phyloP scores from a whole-genome alignment of 2,888 invertebrate species.

The Eremobia ochroleuca region DNA sequence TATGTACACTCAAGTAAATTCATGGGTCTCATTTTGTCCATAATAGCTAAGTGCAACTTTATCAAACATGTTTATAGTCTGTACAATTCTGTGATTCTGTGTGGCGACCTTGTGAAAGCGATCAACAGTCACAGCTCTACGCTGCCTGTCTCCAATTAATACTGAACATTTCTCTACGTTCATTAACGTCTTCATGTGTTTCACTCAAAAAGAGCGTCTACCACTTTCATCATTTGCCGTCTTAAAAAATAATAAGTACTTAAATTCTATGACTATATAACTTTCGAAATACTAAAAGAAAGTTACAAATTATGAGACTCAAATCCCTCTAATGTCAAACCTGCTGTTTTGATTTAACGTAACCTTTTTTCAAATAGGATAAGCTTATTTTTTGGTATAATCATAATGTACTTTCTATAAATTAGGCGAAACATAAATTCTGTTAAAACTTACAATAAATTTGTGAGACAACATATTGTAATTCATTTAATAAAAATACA shows the following conservation, averaged over 20 bases:
- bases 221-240: slow-evolving; percentile 22
- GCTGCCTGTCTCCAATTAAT: slow-evolving; percentile 43
- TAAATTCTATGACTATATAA: slow-evolving; percentile 79
- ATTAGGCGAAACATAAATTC: slow-evolving; percentile 40
- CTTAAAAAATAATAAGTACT: slow-evolving; percentile 69
- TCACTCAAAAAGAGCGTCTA: slow-evolving; percentile 76
- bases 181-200: slow-evolving; percentile 45
- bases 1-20: neutral
- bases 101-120: slow-evolving; percentile 20
- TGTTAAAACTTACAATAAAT: slow-evolving; percentile 46
- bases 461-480: slow-evolving; percentile 58
- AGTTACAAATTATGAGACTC: slow-evolving; percentile 81
- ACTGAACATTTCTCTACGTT: slow-evolving; percentile 45
- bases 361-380: slow-evolving; percentile 35
- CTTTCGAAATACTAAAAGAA: slow-evolving; percentile 72
- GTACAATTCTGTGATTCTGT: neutral
- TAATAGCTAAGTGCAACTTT: neutral
- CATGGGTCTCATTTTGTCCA: too few species aligned
- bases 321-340: slow-evolving; percentile 57
- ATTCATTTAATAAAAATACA: slow-evolving; percentile 21
- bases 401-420: slow-evolving; percentile 49
- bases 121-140: slow-evolving; percentile 49
- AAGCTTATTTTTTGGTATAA: slow-evolving; percentile 63
- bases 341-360: neutral
- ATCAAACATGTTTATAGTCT: neutral